Conservation (phyloP, 2,113 vertebrate species). For the Hydrolagus affinis region DNA sequence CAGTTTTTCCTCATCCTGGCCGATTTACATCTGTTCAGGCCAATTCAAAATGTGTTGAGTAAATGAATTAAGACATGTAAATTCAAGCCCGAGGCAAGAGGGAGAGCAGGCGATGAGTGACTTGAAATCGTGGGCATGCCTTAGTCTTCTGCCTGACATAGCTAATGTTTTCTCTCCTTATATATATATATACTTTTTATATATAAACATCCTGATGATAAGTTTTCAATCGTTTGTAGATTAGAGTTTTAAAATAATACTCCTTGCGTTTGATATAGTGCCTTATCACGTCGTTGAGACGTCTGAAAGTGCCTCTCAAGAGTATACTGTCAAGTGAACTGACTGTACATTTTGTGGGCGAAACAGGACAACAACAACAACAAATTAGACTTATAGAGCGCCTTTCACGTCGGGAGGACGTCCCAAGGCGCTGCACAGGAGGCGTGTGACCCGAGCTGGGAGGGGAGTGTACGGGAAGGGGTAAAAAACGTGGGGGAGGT, state of each 20-base stretch:
- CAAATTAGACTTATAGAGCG: too few relatives aligned
- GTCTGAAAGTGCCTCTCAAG: too few relatives aligned
- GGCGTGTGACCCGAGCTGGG: too few relatives aligned
- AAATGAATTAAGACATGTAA: constrained; percentile 64
- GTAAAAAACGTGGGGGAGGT: too few relatives aligned
- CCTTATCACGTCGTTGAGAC: too few relatives aligned
- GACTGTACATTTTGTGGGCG: too few relatives aligned
- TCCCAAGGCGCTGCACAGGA: too few relatives aligned
- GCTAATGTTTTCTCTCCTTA: constrained; percentile 58
- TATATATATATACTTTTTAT: neutral
- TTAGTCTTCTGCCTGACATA: constrained; percentile 69
- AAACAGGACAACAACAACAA: too few relatives aligned
- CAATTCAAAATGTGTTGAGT: constrained; percentile 69
- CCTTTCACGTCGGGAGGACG: too few relatives aligned
- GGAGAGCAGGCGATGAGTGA: constrained; percentile 54
- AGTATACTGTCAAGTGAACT: too few relatives aligned
- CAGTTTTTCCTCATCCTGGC: constrained; percentile 73
- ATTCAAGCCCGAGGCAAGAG: constrained; percentile 59
- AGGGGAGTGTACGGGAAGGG: too few relatives aligned
- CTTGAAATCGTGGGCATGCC: constrained; percentile 71
- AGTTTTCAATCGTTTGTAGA: constrained; percentile 67
- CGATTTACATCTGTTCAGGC: constrained; percentile 76
- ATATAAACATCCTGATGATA: constrained; percentile 65
- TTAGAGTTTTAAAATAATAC: constrained; percentile 41
- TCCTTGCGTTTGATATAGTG: too few relatives aligned